Evolutionary conservation across 2,113 vertebrate species (phyloP), one percentile per base, ranked within the genome.

Genomic region (Strix uralensis): DNA sequence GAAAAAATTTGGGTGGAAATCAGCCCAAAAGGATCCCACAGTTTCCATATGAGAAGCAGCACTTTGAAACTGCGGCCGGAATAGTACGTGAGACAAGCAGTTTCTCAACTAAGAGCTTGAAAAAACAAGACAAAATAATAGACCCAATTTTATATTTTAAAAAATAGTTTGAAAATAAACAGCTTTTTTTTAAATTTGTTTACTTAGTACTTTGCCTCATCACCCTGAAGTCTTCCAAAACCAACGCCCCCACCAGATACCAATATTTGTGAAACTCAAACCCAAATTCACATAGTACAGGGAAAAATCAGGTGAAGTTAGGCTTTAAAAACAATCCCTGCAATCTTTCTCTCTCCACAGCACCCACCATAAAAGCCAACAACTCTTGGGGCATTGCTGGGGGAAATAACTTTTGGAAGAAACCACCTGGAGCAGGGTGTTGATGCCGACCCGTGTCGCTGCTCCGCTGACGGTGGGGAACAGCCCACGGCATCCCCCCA

Each of bases 61-160:
- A 32, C 42, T 61, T 82, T 9, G 57, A 52, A 61, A 40, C 10
- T 1, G 8, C 74, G 32, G 26, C 36, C 9, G 3, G 29, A 5
- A 21, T 1, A 30, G 15, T 7, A 71, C 1, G 4, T 2, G 2
- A 84, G 26, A 38, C 0, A 1, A 36, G 27, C 19, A 89, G 13
- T 21, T 82, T 89, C 75, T 62, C 42, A 86, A n/a, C 3, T 22
- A 59, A 49, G 7, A 92, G 21, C 15, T 57, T 66, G 34, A 61
- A 51, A 62, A 69, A 71, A 22, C 5, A 29, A 21, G 7, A 58
- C 7, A 20, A 69, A 92, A 72, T 14, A 54, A 36, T 0, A 21
- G 11, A 61, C 4, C 7, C 34, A 21, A 26, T 40, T n/a, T 30
- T 40, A 5, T 10, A 40, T 67, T 86, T 59, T 38, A 26, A 40